Evolutionary conservation across 2,888 invertebrate genomes (phyloP), one percentile per base, ranked within the genome.

Genomic region (Drosophila paracracens): DNA sequence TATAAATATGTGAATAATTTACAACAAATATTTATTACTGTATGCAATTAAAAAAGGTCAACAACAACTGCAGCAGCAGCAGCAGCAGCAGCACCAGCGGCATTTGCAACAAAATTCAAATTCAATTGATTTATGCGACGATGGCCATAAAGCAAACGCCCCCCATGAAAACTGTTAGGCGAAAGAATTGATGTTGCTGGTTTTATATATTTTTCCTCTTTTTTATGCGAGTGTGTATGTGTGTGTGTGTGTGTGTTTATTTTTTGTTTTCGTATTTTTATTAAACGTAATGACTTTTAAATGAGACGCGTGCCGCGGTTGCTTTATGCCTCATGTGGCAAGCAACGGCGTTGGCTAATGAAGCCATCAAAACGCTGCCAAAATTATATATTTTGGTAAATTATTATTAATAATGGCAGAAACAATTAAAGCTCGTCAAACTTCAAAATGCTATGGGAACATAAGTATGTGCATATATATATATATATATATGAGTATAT

Each of bases 231-330:
- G 18, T 38, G 18, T 38, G 36, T 36, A 4, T 13, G 16, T 33
- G 8, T 33, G 6, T 16, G 5, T 35, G 31, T 31, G 18, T 38
- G 18, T 18, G 8, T 18, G 8, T 38, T 21, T 51, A 31, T 51
- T 27, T 48, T 62, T 25, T 46, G 51, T 18, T 61, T 59, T 51
- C 38, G 21, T 43, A 35, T 71, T 79, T 74, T 82, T 82, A 85
- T 89, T 84, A 67, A 74, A 70, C 78, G 60, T 84, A 89, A 89
- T 85, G 89, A 89, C 82, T 89, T 85, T 85, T 85, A 85, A 85
- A 85, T 85, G 85, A 88, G 85, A 71, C 85, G 85, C 85, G 89
- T 85, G 85, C 80, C 82, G 70, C 67, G 66, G 63, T 57, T 66
- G 67, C 68, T 54, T 38, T 48, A 64, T 54, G 75, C 65, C 36